Percentiles rank a stretch among this genome's conserved stretches.
Evolutionary conservation across 2,797 vertebrate genomes (phyloP).

Genomic region (Hypotaenidia philippensis): DNA sequence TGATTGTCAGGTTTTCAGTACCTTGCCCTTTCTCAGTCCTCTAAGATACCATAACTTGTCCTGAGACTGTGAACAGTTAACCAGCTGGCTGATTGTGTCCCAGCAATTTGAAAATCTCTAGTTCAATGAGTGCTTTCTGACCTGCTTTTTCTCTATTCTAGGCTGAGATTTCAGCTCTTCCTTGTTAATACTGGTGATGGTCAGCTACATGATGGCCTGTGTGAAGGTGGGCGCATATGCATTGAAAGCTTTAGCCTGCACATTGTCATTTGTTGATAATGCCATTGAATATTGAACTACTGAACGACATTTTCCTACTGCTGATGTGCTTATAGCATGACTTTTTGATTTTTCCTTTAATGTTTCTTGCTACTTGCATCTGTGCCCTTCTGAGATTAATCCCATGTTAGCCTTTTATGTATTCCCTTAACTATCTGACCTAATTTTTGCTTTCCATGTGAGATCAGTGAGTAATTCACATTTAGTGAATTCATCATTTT

Average conservation of each 20-base stretch:
- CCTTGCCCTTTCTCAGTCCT: neutral
- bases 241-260: neutral
- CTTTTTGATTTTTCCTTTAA: neutral
- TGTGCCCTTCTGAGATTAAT: neutral
- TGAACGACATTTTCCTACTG: neutral
- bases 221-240: fast-evolving
- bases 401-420: neutral
- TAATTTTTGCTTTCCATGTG: neutral
- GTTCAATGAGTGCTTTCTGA: neutral
- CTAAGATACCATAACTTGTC: neutral
- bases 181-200: neutral
- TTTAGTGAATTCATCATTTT: neutral
- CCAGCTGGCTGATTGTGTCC: neutral
- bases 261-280: neutral
- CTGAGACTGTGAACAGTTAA: neutral
- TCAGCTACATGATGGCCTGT: neutral
- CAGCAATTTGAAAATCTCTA: neutral
- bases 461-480: neutral
- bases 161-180: neutral
- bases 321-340: neutral
- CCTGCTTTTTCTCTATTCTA: neutral
- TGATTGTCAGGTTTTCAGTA: neutral
- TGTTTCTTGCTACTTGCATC: neutral
- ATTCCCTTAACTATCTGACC: neutral
- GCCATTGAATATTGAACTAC: neutral